Base-by-base conservation (phyloP, 2,113 vertebrate species). In the Mormyrus iriodes region DNA sequence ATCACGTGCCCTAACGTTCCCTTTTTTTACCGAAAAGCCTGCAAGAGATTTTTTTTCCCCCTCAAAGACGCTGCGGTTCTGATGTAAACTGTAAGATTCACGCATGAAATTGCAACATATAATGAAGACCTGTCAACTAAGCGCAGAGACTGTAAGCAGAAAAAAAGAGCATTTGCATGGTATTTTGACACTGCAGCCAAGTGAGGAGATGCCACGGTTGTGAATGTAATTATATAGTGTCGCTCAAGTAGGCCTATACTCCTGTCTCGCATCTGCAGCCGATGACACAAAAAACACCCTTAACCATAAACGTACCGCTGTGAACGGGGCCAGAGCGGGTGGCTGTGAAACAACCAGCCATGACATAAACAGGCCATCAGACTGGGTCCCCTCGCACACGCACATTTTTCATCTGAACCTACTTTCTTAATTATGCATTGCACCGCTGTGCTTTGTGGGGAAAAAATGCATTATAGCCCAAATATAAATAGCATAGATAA, bases 401-500 rank as follows among this genome's bases (percentile, higher is more conserved):
- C 1, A n/a, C 12, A 49, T 55, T 69, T 86, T 55, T 53, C 48
- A 12, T 21, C 15, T 31, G 13, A 55, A 86, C 51, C 48, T 53
- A 49, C n/a, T 84, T 39, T 24, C 21, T 84, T 46, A 44, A 84
- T 84, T 84, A 53, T 86, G 27, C 51, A 35, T 86, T 86, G 13
- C 10, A n/a, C 8, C 31, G 13, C 51, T 53, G 49, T 48, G 27
- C 49, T 86, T 52, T 31, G 49, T 19, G 85, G 13, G 27, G n/a
- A 31, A 69, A 51, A 4, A 86, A 86, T 55, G 27, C 85, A 35
- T 86, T 55, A 86, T 39, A 15, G 31, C n/a, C 27, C 48, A 53
- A 27, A 27, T 53, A 86, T 86, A 86, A 86, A 86, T 86, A 86
- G 85, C 21, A 39, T 27, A 31, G n/a, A 52, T 53, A 86, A 53